Conservation (phyloP, 2,888 invertebrate species). For the Caradrina kadenii region DNA sequence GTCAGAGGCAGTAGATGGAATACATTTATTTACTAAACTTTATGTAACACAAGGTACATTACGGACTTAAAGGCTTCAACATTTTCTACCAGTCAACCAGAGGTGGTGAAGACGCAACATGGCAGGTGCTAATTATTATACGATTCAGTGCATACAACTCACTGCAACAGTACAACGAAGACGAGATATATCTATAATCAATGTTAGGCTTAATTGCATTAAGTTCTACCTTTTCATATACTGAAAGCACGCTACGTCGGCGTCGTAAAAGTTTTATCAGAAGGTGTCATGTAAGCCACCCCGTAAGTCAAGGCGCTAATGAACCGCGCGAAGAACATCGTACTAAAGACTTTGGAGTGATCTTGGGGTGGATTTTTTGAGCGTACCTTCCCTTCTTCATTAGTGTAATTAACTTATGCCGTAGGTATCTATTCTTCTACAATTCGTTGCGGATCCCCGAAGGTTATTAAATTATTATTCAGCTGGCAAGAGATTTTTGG, state of each 20-base stretch:
- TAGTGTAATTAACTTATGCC: slow-evolving; percentile 90
- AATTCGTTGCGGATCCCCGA: slow-evolving; percentile 80
- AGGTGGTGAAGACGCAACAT: too few species aligned
- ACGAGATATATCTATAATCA: slow-evolving; percentile 29
- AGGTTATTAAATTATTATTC: slow-evolving; percentile 81
- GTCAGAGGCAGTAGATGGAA: not conserved
- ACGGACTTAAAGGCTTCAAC: too few species aligned
- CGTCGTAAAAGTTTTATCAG: slow-evolving; percentile 47
- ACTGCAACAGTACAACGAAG: slow-evolving; percentile 9
- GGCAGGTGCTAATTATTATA: too few species aligned
- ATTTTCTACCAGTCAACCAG: too few species aligned
- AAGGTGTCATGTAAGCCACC: slow-evolving; percentile 74
- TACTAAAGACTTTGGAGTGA: slow-evolving; percentile 89
- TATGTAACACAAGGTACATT: too few species aligned
- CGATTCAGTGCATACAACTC: not conserved
- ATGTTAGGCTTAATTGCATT: slow-evolving; percentile 45
- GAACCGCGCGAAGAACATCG: slow-evolving; percentile 89
- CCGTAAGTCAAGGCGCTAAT: slow-evolving; percentile 82
- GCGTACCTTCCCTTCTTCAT: slow-evolving; percentile 89
- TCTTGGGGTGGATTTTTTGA: slow-evolving; percentile 88
- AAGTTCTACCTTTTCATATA: slow-evolving; percentile 17
- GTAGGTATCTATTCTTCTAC: slow-evolving; percentile 80
- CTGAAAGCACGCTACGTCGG: slow-evolving; percentile 21
- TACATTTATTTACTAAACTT: too few species aligned
- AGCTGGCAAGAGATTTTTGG: slow-evolving; percentile 52